Conservation (phyloP, 2,888 invertebrate species). For the Dysmachus trigonus region DNA sequence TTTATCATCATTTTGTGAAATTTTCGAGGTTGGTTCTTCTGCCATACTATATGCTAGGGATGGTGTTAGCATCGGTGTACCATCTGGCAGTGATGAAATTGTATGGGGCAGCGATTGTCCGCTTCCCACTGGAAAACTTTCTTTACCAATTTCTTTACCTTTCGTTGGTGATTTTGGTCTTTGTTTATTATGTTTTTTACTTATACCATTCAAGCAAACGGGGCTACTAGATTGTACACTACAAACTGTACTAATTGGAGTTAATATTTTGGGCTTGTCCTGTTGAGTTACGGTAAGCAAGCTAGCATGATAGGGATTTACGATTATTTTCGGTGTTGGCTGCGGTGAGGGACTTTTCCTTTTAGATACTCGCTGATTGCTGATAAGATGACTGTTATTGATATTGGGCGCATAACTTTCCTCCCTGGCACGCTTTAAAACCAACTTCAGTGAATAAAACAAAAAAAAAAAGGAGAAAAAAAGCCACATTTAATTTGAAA, state of each 20-base stretch:
- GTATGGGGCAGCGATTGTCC: neutral
- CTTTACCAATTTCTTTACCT: conserved; percentile 23
- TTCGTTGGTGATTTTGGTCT: neutral
- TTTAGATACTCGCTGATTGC: neutral
- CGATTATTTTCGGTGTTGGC: conserved; percentile 29
- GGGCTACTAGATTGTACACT: conserved; percentile 6
- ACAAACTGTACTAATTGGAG: neutral
- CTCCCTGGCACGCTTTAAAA: conserved; percentile 51
- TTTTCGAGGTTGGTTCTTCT: neutral
- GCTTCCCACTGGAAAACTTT: neutral
- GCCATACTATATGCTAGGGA: neutral
- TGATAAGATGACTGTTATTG: conserved; percentile 9
- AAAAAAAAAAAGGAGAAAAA: neutral
- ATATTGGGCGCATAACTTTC: conserved; percentile 42
- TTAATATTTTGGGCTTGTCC: conserved; percentile 7
- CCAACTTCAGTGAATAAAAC: conserved; percentile 46
- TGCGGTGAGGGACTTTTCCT: conserved; percentile 34
- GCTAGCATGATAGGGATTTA: conserved; percentile 38
- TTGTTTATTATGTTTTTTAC: conserved; percentile 13
- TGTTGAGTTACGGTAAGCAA: neutral
- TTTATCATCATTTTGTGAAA: neutral
- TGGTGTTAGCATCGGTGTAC: neutral
- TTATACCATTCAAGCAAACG: conserved; percentile 13
- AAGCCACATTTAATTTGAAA: neutral
- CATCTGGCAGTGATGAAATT: neutral